phyloP scores from a whole-genome alignment of 2,888 invertebrate species.

The Pimpla rufipes region DNA sequence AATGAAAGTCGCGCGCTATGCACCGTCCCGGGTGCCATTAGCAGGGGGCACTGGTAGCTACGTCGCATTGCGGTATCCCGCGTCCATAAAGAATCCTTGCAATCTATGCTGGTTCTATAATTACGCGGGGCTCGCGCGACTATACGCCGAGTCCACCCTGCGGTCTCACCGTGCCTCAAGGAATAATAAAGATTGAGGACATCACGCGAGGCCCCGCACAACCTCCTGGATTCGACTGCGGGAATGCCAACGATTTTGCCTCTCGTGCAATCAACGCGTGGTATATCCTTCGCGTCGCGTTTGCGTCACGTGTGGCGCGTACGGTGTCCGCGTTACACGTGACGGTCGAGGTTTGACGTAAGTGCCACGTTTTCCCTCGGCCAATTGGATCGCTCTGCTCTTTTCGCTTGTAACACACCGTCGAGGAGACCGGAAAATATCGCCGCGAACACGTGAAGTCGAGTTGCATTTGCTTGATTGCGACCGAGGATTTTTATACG shows the following conservation, averaged over 20 bases:
- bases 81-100: slow-evolving; percentile 66
- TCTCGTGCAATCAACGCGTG: background rate
- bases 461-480: too few relatives aligned
- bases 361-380: too few relatives aligned
- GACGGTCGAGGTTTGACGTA: too few relatives aligned
- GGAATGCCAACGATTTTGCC: slow-evolving; percentile 10
- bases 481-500: too few relatives aligned
- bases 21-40: slow-evolving; percentile 20
- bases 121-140: slow-evolving; percentile 33
- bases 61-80: slow-evolving; percentile 78
- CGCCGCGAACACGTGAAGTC: too few relatives aligned
- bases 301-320: too few relatives aligned
- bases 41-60: slow-evolving; percentile 65
- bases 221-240: background rate
- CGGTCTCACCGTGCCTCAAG: slow-evolving; percentile 15
- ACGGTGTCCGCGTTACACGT: too few relatives aligned
- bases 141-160: slow-evolving; percentile 48
- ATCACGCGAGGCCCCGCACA: slow-evolving; percentile 44
- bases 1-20: slow-evolving; percentile 18
- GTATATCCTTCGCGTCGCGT: background rate
- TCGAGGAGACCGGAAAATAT: too few relatives aligned
- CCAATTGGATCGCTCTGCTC: too few relatives aligned
- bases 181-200: slow-evolving; percentile 47
- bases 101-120: slow-evolving; percentile 63
- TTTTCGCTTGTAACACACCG: too few relatives aligned